Conservation (phyloP, 2,797 vertebrate species). For the Chloroceryle amazona region DNA sequence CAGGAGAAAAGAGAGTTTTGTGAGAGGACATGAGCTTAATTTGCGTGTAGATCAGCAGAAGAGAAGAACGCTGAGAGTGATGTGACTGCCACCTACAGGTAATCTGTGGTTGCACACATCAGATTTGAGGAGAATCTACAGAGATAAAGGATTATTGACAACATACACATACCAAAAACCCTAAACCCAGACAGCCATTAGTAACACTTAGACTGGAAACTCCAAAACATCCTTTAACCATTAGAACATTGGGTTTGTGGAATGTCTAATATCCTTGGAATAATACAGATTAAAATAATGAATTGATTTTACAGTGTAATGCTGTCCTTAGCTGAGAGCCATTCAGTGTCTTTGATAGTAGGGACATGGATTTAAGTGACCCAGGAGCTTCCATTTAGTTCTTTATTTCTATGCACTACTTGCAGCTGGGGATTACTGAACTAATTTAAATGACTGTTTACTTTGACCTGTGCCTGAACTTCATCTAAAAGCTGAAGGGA, state of each 20-base stretch:
- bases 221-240: background rate
- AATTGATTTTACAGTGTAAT: background rate
- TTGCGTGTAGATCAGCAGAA: background rate
- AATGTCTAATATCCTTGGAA: background rate
- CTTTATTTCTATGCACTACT: background rate
- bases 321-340: background rate
- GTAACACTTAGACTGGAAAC: background rate
- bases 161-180: too few relatives aligned
- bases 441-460: background rate
- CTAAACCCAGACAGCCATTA: background rate
- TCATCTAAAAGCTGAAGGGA: background rate
- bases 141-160: background rate
- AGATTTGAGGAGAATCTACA: background rate
- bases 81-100: conserved; percentile 73
- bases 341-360: background rate
- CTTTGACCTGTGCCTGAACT: background rate
- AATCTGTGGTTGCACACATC: background rate
- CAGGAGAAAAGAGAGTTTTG: background rate
- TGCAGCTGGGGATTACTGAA: background rate
- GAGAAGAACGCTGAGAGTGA: background rate
- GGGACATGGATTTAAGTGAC: background rate
- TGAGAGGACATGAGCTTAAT: background rate
- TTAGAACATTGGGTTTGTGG: background rate
- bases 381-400: background rate
- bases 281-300: background rate